Evolutionary conservation across 2,888 invertebrate species (phyloP).

Genomic region (Argynnis bischoffii): DNA sequence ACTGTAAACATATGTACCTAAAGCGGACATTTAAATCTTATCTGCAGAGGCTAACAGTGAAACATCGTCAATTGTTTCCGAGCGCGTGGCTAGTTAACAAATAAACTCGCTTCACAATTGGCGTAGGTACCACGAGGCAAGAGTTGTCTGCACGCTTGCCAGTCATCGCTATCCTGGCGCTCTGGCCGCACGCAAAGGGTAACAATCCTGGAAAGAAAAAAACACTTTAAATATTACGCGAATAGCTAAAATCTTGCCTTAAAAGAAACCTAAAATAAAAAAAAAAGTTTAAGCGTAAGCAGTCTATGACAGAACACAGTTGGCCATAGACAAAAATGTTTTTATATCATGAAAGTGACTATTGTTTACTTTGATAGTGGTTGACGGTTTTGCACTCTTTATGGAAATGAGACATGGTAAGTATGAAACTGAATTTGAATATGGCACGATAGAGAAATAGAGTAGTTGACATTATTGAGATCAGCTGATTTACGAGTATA

Average conservation of each 20-base stretch:
- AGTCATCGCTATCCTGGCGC: constrained; percentile 74
- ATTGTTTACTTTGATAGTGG: constrained; percentile 32
- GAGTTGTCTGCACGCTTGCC: constrained; percentile 59
- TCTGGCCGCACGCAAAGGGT: constrained; percentile 61
- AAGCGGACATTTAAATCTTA: constrained; percentile 71
- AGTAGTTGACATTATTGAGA: constrained; percentile 1
- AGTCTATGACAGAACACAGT: background rate
- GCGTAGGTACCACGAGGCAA: constrained; percentile 68
- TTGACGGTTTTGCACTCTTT: constrained; percentile 21
- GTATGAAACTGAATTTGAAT: constrained; percentile 23
- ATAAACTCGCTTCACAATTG: constrained; percentile 79
- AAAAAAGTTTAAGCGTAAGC: background rate
- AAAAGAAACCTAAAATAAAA: constrained; percentile 2
- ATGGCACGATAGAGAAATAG: background rate
- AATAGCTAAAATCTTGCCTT: constrained; percentile 11
- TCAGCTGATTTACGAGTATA: constrained; percentile 28
- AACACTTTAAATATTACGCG: constrained; percentile 25
- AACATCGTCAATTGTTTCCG: constrained; percentile 76
- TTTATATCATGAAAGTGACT: constrained; percentile 22
- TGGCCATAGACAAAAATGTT: constrained; percentile 27
- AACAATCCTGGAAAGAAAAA: constrained; percentile 37
- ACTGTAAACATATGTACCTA: constrained; percentile 33
- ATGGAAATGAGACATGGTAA: constrained; percentile 37
- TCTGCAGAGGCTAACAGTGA: constrained; percentile 66
- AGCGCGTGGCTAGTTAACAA: constrained; percentile 79